Base-by-base conservation (phyloP, 1,140 invertebrate genomes). In the Geopemphigus sp. region DNA sequence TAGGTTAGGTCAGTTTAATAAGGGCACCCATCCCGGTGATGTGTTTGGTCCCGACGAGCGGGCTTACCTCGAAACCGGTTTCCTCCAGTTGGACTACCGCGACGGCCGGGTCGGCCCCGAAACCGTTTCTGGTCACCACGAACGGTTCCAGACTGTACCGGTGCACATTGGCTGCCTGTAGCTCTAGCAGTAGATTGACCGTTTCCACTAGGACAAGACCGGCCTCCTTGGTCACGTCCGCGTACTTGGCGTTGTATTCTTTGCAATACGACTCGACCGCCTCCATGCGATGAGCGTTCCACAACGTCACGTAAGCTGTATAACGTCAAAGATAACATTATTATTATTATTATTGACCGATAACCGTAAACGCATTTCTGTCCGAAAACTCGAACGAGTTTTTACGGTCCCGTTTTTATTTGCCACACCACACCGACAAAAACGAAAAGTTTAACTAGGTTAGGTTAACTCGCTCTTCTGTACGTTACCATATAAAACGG, bases 91-190 rank as follows among this genome's bases (percentile, higher is more conserved):
- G 74, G 24, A 63, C 39, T 5, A 78, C 17, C 10, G 74, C 57
- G 0, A 78, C 22, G 1, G 74, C 26, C 1, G 74, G 74, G 2
- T 78, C 74, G 10, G 32, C 39, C 2, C 74, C 74, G 19, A 78
- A 63, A 63, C 29, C 12, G 24, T 78, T 78, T 50, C 64, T 66
- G 14, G 39, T 56, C 14, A 80, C 32, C 17, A 80, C 11, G 19
- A 81, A 80, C 11, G 54, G 56, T 45, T 81, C n/a, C n/a, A 74
- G 29, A 5, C 47, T 80, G n/a, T 81, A 72, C 22, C 63, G 56
- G 14, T 95, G 93, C 24, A 94, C 90, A 4, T 93, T 93, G 80
- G 93, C 90, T 4, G 92, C 92, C 84, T 95, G 93, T n/a, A 95
- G 86, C 83, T 90, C 90, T 84, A 94, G 95, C 59, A 95, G 85